Evolutionary conservation across 2,113 vertebrate genomes (phyloP).

Genomic region (Saguinus midas): DNA sequence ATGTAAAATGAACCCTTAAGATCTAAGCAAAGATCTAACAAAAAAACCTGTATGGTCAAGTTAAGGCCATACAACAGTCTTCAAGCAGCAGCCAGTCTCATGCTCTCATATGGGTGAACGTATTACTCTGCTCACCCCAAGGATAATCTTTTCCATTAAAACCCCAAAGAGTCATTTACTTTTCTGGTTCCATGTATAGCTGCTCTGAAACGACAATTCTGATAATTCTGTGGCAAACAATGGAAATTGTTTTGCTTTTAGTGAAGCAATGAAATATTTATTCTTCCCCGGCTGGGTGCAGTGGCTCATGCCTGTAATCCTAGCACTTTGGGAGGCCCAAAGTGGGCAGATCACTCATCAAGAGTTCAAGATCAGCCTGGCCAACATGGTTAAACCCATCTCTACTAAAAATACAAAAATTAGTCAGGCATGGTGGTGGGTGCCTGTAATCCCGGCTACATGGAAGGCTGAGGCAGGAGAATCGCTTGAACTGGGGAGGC

Average conservation of each 20-base stretch:
- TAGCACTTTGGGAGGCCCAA: no score
- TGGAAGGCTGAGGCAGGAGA: no score
- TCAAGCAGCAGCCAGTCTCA: background rate
- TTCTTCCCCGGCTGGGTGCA: background rate
- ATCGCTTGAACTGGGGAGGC: rapidly evolving
- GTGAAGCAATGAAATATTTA: background rate
- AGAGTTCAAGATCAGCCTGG: no score
- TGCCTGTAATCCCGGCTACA: no score
- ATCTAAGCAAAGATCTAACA: background rate
- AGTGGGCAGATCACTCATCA: no score
- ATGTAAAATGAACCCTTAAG: background rate
- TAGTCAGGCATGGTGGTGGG: no score
- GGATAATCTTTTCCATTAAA: background rate
- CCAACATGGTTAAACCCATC: no score
- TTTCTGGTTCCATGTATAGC: background rate
- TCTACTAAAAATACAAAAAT: no score
- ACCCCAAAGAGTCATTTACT: background rate
- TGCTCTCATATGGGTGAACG: background rate
- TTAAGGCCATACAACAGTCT: background rate
- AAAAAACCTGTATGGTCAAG: background rate
- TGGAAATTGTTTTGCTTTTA: background rate
- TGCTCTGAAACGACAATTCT: background rate
- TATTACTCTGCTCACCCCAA: background rate
- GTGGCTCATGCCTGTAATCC: no score
- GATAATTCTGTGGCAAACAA: background rate